Base-by-base conservation (phyloP, 2,797 vertebrate species). In the Arctocebus calabarensis region DNA sequence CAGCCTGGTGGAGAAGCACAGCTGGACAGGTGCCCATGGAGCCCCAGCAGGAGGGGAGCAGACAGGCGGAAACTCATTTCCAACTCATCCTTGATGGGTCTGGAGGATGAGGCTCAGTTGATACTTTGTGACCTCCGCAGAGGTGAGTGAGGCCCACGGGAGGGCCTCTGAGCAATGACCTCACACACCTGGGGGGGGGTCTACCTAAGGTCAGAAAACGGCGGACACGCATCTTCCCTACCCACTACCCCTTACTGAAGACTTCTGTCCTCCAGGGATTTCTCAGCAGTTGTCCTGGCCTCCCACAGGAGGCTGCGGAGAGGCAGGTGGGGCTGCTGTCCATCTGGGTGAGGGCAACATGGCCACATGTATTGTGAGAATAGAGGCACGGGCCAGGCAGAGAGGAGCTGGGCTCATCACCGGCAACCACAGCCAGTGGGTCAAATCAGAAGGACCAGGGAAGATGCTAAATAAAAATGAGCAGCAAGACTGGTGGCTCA, bases 381-480 rank as follows among this genome's bases (percentile, higher is more conserved):
- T 1, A 64, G 29, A 62, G 37, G 7, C 32, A 25, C 48, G 88
- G 45, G 52, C 85, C 84, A 71, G 82, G n/a, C 70, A 37, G 61
- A 85, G 83, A 62, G 68, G 92, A 57, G 91, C 62, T 64, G 71
- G 59, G 55, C 17, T n/a, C 57, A 73, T 59, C 57, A 40, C 29
- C 19, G 45, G 45, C 81, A 87, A 57, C 25, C 0, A 20, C 37
- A 79, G 71, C 92, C 64, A 90, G 70, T 32, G 66, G 22, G 78
- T 78, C 55, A 32, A 8, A 48, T 29, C 23, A 27, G 3, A 92
- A 77, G 37, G 57, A 48, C 88, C 73, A 48, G 29, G 40, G 23
- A 81, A 81, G 48, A 91, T 3, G 23, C 61, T 25, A 40, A 83
- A 61, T 57, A 27, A 70, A 73, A 74, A 48, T 5, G 11, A 91